These are phyloP conservation scores for Hormaphis cornu DNA, from an alignment of 1,140 invertebrate genomes.

Conservation along the genomic window DNA sequence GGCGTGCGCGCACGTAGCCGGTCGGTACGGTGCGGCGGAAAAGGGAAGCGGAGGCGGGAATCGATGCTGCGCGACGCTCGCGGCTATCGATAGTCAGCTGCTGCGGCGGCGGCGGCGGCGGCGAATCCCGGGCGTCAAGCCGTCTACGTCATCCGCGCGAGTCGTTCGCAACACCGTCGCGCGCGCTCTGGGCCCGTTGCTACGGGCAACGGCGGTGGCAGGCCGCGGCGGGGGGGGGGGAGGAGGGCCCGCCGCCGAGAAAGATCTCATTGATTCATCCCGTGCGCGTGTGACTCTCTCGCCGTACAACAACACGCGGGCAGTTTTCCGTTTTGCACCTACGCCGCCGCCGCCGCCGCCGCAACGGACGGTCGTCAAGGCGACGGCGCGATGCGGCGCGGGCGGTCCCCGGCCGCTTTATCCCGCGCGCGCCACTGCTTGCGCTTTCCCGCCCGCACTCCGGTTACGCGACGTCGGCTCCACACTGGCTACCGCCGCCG, in stretches of 20 bases:
- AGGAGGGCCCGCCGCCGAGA: background rate
- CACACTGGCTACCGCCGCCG: background rate
- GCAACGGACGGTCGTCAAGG: background rate
- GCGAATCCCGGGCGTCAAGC: conserved; percentile 28
- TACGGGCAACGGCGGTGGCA: background rate
- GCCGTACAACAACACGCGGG: background rate
- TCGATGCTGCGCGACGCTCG: background rate
- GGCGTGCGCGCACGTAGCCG: background rate
- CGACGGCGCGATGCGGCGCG: background rate
- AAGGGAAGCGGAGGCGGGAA: background rate
- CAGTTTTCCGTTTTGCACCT: conserved; percentile 24
- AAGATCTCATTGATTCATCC: conserved; percentile 30
- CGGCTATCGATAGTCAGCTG: conserved; percentile 8
- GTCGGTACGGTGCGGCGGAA: background rate
- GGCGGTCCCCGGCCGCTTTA: background rate
- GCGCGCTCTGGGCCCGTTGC: conserved; percentile 3
- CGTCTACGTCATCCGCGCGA: conserved; percentile 20
- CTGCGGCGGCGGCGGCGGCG: background rate
- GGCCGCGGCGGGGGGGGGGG: background rate
- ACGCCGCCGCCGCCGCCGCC: background rate
- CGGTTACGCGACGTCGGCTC: background rate
- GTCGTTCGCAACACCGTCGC: background rate
- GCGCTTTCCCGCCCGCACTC: background rate
- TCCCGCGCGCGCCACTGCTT: background rate
- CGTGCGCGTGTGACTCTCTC: background rate